A percentile compares a stretch with the other conserved stretches of the same genome.
Evolutionary conservation across 2,888 invertebrate species (phyloP).

Genomic region (Acleris laterana): DNA sequence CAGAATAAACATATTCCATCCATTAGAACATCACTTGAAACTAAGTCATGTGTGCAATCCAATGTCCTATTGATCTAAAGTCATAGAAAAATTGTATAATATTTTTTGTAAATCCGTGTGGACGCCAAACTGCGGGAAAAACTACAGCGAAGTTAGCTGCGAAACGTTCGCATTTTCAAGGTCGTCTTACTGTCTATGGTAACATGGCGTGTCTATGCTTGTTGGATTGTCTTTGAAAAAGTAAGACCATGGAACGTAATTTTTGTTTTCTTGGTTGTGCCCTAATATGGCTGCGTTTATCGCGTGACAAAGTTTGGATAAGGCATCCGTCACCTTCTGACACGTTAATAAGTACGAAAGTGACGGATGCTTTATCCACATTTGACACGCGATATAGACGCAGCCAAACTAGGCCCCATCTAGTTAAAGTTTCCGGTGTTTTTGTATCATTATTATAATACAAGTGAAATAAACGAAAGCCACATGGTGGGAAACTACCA

Average conservation of each 20-base stretch:
- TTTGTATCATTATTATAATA: too few species aligned
- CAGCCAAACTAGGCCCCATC: too few species aligned
- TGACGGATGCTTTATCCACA: too few species aligned
- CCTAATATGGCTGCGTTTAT: too few species aligned
- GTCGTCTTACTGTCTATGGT: slow-evolving; percentile 62
- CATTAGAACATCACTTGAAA: slow-evolving; percentile 64
- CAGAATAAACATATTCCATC: slow-evolving; percentile 68
- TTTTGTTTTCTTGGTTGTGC: too few species aligned
- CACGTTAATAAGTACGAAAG: too few species aligned
- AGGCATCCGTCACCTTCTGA: too few species aligned
- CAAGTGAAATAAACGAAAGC: too few species aligned
- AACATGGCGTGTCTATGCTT: slow-evolving; percentile 44
- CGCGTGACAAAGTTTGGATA: too few species aligned
- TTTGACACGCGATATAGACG: too few species aligned
- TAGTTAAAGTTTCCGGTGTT: too few species aligned
- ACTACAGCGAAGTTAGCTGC: slow-evolving; percentile 78
- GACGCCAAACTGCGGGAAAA: slow-evolving; percentile 85
- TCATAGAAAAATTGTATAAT: slow-evolving; percentile 72
- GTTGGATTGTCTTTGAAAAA: slow-evolving; percentile 36
- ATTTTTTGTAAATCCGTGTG: slow-evolving; percentile 72
- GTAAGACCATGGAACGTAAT: slow-evolving; percentile 3
- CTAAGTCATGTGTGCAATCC: slow-evolving; percentile 56
- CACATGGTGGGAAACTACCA: too few species aligned
- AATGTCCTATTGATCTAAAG: slow-evolving; percentile 69
- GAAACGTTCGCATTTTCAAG: slow-evolving; percentile 61